Percentiles rank a stretch among this genome's conserved stretches.
Conservation (phyloP, 2,888 invertebrate species). For the Hybos culiciformis region DNA sequence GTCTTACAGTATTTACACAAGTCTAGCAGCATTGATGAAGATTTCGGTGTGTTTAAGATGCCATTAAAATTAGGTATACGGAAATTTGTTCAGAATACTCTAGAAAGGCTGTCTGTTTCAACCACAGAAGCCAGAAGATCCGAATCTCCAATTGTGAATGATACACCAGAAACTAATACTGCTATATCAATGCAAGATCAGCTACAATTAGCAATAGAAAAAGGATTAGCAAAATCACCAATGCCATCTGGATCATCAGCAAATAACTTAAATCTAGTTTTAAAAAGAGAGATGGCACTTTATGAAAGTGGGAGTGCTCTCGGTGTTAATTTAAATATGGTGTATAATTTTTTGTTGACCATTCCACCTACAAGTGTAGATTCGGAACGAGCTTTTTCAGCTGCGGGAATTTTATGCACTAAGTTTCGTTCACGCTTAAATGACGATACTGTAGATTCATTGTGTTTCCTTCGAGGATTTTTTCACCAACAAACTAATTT, state of each 20-base stretch:
- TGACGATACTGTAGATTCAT: neutral
- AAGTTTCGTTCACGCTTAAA: slow-evolving; percentile 1
- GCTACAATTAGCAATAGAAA: slow-evolving; percentile 1
- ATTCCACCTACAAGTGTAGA: slow-evolving; percentile 1
- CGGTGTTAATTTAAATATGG: slow-evolving; percentile 1
- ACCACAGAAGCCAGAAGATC: slow-evolving; percentile 1
- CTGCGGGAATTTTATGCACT: slow-evolving; percentile 2
- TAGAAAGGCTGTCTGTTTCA: slow-evolving; percentile 1
- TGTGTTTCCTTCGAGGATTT: neutral
- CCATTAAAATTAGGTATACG: slow-evolving; percentile 1
- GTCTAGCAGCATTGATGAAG: slow-evolving; percentile 1
- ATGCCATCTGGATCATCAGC: slow-evolving; percentile 1
- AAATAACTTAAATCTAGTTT: slow-evolving; percentile 2
- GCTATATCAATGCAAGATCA: slow-evolving; percentile 1
- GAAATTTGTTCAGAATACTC: slow-evolving; percentile 1
- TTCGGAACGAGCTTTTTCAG: neutral
- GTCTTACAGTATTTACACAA: slow-evolving; percentile 1
- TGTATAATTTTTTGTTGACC: slow-evolving; percentile 1
- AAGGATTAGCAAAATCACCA: slow-evolving; percentile 1
- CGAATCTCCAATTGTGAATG: neutral
- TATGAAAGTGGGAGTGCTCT: slow-evolving; percentile 1
- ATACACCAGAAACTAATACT: slow-evolving; percentile 1
- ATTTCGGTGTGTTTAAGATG: slow-evolving; percentile 2
- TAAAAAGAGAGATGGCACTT: slow-evolving; percentile 1
- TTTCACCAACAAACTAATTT: neutral